Conservation (phyloP, 30 jellyfish, hydroid and myxozoan species). For the Aurelia sp. region DNA sequence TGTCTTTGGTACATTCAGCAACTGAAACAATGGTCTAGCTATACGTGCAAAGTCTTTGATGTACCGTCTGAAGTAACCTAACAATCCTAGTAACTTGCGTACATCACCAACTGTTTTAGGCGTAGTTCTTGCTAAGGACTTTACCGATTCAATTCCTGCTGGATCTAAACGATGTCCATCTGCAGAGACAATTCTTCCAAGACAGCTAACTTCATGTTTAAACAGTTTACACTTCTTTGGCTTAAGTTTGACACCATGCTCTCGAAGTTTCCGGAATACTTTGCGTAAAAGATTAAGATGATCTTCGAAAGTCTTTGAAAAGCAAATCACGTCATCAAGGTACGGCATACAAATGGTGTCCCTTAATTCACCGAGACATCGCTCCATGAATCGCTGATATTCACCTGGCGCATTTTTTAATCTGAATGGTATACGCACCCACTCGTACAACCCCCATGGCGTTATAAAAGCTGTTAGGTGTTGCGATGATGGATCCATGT, state of each 20-base stretch:
- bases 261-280: conserved; percentile 3
- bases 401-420: no score
- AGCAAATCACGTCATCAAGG: conserved; percentile 35
- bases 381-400: no score
- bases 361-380: no score
- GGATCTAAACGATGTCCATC: conserved; percentile 11
- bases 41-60: conserved; percentile 35
- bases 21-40: conserved; percentile 37
- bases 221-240: no score
- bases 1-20: conserved; percentile 28
- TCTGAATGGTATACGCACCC: no score
- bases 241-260: no score
- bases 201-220: no score
- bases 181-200: conserved; percentile 22
- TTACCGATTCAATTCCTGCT: conserved; percentile 21
- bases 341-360: conserved; percentile 1
- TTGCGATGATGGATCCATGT: no score
- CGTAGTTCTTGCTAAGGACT: not conserved
- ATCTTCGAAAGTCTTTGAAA: conserved; percentile 28
- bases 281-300: conserved; percentile 20
- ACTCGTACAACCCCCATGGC: no score
- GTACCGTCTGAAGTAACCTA: conserved; percentile 37
- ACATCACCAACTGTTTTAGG: conserved; percentile 39
- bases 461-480: no score
- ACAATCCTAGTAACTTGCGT: conserved; percentile 31